phyloP scores from a whole-genome alignment of 2,113 vertebrate species.

The Perognathus longimembris region DNA sequence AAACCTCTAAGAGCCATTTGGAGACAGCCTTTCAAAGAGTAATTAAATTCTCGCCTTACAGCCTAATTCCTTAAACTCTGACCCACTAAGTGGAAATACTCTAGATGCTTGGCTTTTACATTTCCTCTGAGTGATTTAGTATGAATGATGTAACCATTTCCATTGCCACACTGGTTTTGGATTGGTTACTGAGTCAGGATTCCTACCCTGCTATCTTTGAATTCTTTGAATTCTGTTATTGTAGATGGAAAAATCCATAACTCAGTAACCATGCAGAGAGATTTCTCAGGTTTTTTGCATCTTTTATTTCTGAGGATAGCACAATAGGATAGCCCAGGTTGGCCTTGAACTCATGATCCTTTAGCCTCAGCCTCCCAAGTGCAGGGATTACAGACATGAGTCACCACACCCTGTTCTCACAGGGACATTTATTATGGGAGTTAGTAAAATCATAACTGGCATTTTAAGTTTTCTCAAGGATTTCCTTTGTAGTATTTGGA shows the following conservation, averaged over 20 bases:
- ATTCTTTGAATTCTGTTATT: neutral
- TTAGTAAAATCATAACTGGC: neutral
- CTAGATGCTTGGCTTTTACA: neutral
- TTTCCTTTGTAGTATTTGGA: neutral
- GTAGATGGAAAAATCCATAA: neutral
- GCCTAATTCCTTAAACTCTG: conserved; percentile 38
- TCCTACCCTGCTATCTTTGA: neutral
- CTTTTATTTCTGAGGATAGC: neutral
- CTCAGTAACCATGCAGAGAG: neutral
- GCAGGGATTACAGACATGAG: neutral
- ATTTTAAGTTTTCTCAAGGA: neutral
- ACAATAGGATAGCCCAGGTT: neutral
- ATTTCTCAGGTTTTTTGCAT: neutral
- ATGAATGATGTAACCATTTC: conserved; percentile 29
- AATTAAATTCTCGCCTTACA: conserved; percentile 59
- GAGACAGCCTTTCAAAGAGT: conserved; percentile 39
- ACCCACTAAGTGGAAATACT: conserved; percentile 47
- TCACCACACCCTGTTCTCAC: neutral
- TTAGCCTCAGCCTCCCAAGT: neutral
- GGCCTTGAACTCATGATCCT: neutral
- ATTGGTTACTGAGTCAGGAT: conserved; percentile 2
- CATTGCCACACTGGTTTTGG: neutral
- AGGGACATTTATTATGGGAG: neutral
- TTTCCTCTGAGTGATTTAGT: conserved; percentile 22
- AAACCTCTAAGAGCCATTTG: neutral